Base-by-base conservation (phyloP, 2,888 invertebrate species). In the Cryptocephalus primarius region DNA sequence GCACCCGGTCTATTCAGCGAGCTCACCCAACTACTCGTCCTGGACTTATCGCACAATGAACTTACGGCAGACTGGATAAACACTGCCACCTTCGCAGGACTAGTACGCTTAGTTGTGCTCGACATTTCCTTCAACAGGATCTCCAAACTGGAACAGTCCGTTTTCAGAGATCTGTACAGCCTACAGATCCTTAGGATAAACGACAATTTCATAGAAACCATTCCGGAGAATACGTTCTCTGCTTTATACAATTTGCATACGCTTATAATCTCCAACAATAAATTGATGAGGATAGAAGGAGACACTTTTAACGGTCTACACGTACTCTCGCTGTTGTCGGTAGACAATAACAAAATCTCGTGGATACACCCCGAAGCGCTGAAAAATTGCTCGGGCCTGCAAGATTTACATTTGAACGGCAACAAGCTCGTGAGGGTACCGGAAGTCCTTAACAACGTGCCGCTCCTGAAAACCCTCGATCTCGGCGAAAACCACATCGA, bases 401-500 rank as follows among this genome's bases (percentile, higher is more conserved):
- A 86, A 72, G 88, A 88, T 69, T 72, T 90, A 56, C 88, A 88
- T 70, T 75, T 89, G 55, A 88, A 87, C 69, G 85, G 85, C 52
- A 90, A 90, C 68, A 80, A 85, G 64, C 74, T 90, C 49, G 76
- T 79, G 56, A 77, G 79, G 64, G 83, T 89, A 50, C 89, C 89
- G 46, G 75, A 79, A 54, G 86, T 85, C 40, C 71, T 88, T 43
- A 78, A 77, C 63, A 82, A 82, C 66, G 82, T 88, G 57, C 83
- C 84, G 40, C 78, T 84, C 62, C 70, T 92, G 49, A 83, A 84
- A 68, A 84, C 85, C 13, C 73, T 93, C 51, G 88, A 90, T 70
- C 75, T 93, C 56, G 88, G 88, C 32, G 87, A 88, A 71, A 93
- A 92, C 71, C 80, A 84, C 62, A 85, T 93, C 60, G 79, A 82